Evolutionary conservation across 1,140 invertebrate species (phyloP).

Genomic region (Himalopsyche phryganea): DNA sequence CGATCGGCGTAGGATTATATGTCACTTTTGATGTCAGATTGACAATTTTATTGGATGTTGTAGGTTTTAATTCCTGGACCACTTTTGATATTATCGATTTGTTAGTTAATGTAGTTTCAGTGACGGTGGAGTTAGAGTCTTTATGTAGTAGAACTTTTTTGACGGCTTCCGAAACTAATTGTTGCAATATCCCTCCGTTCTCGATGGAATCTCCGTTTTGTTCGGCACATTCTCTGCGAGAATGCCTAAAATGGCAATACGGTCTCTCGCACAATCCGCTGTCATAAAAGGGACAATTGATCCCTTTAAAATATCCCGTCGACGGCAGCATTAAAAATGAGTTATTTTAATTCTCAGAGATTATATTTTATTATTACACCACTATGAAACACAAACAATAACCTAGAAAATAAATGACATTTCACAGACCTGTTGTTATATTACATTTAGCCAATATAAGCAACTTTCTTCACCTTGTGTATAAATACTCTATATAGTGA

Average conservation of each 20-base stretch:
- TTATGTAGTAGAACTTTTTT: constrained; percentile 48
- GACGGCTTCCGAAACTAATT: constrained; percentile 49
- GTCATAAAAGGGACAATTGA: constrained; percentile 80
- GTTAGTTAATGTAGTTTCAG: background rate
- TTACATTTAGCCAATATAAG: background rate
- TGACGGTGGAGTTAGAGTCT: constrained; percentile 32
- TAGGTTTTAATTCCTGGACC: constrained; percentile 10
- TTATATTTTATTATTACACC: background rate
- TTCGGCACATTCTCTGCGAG: constrained; percentile 57
- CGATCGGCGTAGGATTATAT: constrained; percentile 52
- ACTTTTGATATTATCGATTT: constrained; percentile 17
- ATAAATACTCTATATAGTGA: too few species aligned
- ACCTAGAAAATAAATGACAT: constrained; percentile 27
- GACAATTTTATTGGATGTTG: constrained; percentile 24
- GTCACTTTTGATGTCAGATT: constrained; percentile 38
- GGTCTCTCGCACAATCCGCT: constrained; percentile 75
- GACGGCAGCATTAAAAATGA: constrained; percentile 71
- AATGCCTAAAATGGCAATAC: constrained; percentile 86
- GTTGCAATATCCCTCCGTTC: constrained; percentile 45
- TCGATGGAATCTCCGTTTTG: constrained; percentile 43
- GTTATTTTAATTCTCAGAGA: background rate
- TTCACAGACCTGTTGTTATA: constrained; percentile 21
- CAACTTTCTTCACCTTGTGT: too few species aligned
- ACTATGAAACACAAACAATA: constrained; percentile 15
- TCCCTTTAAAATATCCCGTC: constrained; percentile 78